These are phyloP conservation scores for Macrophya alboannulata DNA, from an alignment of 2,888 invertebrate species.

Conservation along the genomic window DNA sequence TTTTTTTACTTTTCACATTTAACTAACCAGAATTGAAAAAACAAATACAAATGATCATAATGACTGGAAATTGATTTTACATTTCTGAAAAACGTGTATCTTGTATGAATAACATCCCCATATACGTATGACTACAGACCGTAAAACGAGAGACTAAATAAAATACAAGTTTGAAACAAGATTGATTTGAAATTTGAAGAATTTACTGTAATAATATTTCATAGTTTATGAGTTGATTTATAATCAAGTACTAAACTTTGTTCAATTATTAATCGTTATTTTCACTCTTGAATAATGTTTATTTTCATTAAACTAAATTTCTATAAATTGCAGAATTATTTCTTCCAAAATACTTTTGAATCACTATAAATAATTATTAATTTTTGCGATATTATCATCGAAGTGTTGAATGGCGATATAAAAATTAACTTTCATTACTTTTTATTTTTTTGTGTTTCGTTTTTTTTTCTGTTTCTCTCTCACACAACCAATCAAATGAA, in stretches of 20 bases:
- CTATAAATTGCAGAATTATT: background rate
- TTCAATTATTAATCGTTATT: background rate
- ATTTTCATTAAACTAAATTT: background rate
- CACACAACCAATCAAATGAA: conserved; percentile 25
- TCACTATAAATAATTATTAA: background rate
- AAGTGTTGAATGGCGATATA: background rate
- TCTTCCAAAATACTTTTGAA: background rate
- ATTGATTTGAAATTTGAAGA: background rate
- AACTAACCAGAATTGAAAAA: background rate
- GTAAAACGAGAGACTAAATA: background rate
- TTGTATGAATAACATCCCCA: background rate
- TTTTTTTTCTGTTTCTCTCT: background rate
- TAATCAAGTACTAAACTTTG: background rate
- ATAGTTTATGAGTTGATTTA: background rate
- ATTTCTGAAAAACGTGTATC: background rate
- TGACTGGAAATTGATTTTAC: background rate
- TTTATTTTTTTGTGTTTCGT: background rate
- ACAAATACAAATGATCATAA: background rate
- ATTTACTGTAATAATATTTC: background rate
- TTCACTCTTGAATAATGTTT: conserved; percentile 11
- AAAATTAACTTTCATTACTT: background rate
- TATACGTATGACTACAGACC: too few species aligned
- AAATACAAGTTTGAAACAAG: background rate
- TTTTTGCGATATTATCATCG: background rate
- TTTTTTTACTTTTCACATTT: too few species aligned